Conservation (phyloP, 2,113 vertebrate species). For the Rhinopomastus cyanomelas region DNA sequence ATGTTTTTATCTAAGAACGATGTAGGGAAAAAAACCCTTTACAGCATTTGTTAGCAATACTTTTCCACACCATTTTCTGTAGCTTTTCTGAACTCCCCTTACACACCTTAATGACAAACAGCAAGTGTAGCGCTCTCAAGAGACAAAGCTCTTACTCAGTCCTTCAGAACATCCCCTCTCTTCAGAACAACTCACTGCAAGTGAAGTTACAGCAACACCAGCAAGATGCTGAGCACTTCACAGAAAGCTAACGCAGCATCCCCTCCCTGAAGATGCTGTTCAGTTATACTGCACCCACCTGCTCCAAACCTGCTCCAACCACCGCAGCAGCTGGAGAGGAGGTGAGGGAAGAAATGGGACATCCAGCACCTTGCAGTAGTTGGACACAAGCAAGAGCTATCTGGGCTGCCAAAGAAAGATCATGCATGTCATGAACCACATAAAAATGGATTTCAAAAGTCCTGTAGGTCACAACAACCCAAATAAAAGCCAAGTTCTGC, state of each 20-base stretch:
- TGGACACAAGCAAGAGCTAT: not conserved
- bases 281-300: not conserved
- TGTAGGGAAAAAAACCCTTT: not conserved
- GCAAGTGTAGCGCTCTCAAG: not conserved
- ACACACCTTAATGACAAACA: not conserved
- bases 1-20: not conserved
- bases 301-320: not conserved
- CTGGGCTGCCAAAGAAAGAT: not conserved
- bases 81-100: not conserved
- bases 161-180: not conserved
- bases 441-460: not conserved
- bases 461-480: not conserved
- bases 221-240: not conserved
- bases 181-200: not conserved
- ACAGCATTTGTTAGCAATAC: not conserved
- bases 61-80: not conserved
- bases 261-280: not conserved
- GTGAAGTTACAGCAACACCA: not conserved
- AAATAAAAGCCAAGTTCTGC: not conserved
- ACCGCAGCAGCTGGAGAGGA: not conserved
- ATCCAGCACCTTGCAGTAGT: accelerated
- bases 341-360: not conserved
- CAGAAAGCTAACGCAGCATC: not conserved
- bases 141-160: not conserved
- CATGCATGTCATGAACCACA: not conserved